These are phyloP conservation scores for Amphimedon queenslandica DNA, from an alignment of 37 sponge, comb jelly and placozoan species.

Conservation along the genomic window DNA sequence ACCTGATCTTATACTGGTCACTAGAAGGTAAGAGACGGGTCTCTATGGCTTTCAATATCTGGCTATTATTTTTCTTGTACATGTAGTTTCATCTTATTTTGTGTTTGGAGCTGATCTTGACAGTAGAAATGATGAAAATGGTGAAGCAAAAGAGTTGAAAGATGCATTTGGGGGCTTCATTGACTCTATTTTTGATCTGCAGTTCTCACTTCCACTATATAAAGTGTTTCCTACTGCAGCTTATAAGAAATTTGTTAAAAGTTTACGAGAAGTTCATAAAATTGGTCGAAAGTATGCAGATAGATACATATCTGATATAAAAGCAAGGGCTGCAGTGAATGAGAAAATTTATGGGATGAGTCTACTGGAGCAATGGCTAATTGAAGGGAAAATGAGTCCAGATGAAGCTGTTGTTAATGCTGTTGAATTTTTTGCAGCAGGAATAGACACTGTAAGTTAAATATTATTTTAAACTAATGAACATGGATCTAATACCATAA, in stretches of 20 bases:
- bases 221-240: constrained; percentile 6
- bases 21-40: too few relatives aligned
- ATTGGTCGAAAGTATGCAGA: not conserved
- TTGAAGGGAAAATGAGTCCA: constrained; percentile 21
- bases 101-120: constrained; percentile 12
- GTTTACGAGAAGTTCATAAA: not conserved
- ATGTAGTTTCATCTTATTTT: constrained; percentile 6
- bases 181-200: not conserved
- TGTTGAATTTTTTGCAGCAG: constrained; percentile 42
- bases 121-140: not conserved
- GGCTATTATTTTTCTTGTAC: too few relatives aligned
- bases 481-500: too few relatives aligned
- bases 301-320: not conserved
- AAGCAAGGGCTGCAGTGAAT: not conserved
- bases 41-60: too few relatives aligned
- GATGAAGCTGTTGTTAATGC: constrained; percentile 20
- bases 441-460: constrained; percentile 44
- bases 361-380: constrained; percentile 51
- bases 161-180: not conserved
- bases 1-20: too few relatives aligned
- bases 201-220: constrained; percentile 10
- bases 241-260: not conserved
- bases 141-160: constrained; percentile 6
- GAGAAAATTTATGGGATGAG: not conserved
- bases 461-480: too few relatives aligned